Percentiles rank a stretch among this genome's conserved stretches.
Evolutionary conservation across 2,113 vertebrate species (phyloP).

Genomic region (Otolemur garnettii): DNA sequence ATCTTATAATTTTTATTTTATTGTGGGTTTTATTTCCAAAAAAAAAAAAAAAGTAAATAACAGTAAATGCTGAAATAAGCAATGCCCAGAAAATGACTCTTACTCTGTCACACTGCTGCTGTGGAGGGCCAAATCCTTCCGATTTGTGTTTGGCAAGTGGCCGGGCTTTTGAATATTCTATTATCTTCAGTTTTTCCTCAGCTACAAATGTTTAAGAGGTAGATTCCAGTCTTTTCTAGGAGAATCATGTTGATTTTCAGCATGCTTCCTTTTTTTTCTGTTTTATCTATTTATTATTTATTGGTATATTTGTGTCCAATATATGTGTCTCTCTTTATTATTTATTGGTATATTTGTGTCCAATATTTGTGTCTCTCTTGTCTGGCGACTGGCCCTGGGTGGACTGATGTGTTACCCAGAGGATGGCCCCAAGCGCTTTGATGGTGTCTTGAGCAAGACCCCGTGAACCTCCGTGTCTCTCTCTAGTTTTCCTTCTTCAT

Average conservation of each 20-base stretch:
- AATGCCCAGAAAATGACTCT: not conserved
- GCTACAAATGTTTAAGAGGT: not conserved
- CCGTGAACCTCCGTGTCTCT: not conserved
- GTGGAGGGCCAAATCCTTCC: not conserved
- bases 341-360: too few relatives aligned
- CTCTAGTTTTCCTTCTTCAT: not conserved
- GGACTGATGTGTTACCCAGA: not conserved
- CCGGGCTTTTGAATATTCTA: not conserved
- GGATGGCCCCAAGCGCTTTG: not conserved
- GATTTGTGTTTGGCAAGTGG: not conserved
- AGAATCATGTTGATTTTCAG: not conserved
- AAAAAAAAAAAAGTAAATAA: not conserved
- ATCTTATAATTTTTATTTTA: not conserved
- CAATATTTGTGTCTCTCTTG: too few relatives aligned
- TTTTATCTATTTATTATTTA: not conserved
- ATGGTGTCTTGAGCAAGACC: not conserved
- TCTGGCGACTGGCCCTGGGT: not conserved
- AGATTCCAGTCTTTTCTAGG: not conserved
- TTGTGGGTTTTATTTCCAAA: not conserved
- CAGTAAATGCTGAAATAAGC: not conserved
- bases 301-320: too few relatives aligned
- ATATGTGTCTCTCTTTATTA: not conserved
- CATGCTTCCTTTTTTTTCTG: not conserved
- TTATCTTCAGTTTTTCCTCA: not conserved
- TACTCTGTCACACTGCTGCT: not conserved